Conservation (phyloP, 1,140 invertebrate genomes). For the Lepidotrigona ventralis region DNA sequence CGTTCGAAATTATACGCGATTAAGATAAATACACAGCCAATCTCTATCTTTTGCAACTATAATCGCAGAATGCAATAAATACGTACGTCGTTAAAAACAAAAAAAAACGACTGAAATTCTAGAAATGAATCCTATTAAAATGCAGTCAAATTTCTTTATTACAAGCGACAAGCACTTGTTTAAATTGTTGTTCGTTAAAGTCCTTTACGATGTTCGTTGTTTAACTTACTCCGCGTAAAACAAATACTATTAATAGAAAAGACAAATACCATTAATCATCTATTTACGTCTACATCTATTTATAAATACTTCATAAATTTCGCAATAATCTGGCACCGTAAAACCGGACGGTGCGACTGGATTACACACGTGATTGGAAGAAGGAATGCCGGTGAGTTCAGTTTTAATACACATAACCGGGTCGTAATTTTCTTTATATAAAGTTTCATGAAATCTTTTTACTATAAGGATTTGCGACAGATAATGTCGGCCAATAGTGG, state of each 20-base stretch:
- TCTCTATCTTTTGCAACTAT: neutral
- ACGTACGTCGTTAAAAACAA: neutral
- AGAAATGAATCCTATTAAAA: neutral
- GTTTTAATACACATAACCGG: constrained; percentile 1
- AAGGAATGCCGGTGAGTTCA: neutral
- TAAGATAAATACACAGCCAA: neutral
- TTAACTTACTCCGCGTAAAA: neutral
- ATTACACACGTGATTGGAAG: neutral
- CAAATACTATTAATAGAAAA: too few species aligned
- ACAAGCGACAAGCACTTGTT: neutral
- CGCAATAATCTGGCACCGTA: constrained; percentile 27
- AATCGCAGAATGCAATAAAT: neutral
- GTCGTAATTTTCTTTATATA: constrained; percentile 9
- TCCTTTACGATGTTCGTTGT: neutral
- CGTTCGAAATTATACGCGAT: neutral
- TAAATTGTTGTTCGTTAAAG: neutral
- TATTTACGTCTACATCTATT: constrained; percentile 8
- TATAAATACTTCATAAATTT: constrained; percentile 21
- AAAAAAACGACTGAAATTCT: neutral
- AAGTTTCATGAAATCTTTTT: constrained; percentile 26
- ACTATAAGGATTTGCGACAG: neutral
- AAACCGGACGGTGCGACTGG: neutral
- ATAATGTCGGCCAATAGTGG: neutral
- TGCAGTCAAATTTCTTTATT: neutral
- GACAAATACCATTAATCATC: constrained; percentile 5